Evolutionary conservation across 2,113 vertebrate species (phyloP), one percentile per base, ranked within the genome.

Genomic region (Chunga burmeisteri): DNA sequence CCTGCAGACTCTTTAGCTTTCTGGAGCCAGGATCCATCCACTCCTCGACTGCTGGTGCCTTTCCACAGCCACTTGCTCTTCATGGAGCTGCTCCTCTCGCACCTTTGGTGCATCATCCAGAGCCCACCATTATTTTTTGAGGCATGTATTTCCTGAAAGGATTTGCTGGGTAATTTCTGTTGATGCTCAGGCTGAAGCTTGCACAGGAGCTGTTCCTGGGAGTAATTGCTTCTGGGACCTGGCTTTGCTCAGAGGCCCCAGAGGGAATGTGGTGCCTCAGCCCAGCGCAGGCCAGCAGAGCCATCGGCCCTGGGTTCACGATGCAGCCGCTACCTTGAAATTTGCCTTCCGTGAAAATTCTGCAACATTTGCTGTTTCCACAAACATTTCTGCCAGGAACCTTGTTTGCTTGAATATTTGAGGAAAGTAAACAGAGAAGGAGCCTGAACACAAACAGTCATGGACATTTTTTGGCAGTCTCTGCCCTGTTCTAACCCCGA

Each of bases 361-460:
- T 95, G 93, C 78, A 95, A 90, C 91, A 90, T 93, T 90, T 80
- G 53, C 81, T 10, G 3, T 95, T 97, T 91, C 94, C 86, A 92
- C 86, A 77, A 75, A 85, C n/a, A 50, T 80, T 97, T 91, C 78
- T 96, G 93, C 91, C 94, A 93, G 89, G 58, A 95, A 27, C 44
- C 7, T 73, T 95, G 70, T 95, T 95, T 94, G 89, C 84, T 62
- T 70, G 86, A 65, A 71, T 82, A 90, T 94, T 90, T 91, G 86
- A 94, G 93, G 84, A 95, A 91, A 95, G 94, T 84, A 95, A 97
- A 96, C 89, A 95, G 53, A 88, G 72, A 87, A 93, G 42, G 46
- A 93, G 56, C 74, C 70, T 34, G 93, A 95, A 83, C 91, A 93
- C 89, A 96, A 79, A 89, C 30, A 71, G 63, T 80, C 53, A 38